Evolutionary conservation across 2,888 invertebrate genomes (phyloP).

Genomic region (Cheilosia scutellata): DNA sequence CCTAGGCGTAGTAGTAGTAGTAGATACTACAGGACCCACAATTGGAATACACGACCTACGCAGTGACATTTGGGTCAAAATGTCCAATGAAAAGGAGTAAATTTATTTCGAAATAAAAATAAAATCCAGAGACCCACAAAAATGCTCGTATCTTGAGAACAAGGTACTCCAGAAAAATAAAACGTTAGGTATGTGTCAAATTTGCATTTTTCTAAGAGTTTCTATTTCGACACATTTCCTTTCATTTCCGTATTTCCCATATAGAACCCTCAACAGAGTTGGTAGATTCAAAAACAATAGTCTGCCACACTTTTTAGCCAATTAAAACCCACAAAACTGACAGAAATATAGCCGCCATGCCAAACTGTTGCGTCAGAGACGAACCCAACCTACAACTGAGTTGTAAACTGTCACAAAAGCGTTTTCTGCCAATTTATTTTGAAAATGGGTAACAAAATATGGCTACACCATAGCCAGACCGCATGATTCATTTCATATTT

Average conservation of each 20-base stretch:
- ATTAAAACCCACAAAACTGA: neutral
- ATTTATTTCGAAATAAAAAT: no score
- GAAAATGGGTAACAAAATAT: slow-evolving; percentile 29
- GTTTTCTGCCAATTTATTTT: slow-evolving; percentile 34
- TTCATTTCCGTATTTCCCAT: neutral
- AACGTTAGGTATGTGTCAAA: no score
- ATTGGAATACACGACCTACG: no score
- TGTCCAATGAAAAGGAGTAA: no score
- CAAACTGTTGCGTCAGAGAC: slow-evolving; percentile 15
- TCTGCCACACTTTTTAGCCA: neutral
- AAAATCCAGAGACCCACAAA: no score
- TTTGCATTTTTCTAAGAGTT: no score
- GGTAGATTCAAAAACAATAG: neutral
- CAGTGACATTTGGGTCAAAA: no score
- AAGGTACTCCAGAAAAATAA: no score
- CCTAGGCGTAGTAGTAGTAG: no score
- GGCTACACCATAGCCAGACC: neutral
- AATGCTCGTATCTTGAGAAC: no score
- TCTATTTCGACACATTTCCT: no score
- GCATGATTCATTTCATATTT: slow-evolving; percentile 60
- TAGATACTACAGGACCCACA: no score
- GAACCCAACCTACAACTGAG: neutral
- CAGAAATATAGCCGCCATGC: neutral
- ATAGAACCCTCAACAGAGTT: neutral
- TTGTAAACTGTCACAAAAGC: slow-evolving; percentile 19